Conservation (phyloP, 1,140 invertebrate genomes). For the Tetranychus urticae region DNA sequence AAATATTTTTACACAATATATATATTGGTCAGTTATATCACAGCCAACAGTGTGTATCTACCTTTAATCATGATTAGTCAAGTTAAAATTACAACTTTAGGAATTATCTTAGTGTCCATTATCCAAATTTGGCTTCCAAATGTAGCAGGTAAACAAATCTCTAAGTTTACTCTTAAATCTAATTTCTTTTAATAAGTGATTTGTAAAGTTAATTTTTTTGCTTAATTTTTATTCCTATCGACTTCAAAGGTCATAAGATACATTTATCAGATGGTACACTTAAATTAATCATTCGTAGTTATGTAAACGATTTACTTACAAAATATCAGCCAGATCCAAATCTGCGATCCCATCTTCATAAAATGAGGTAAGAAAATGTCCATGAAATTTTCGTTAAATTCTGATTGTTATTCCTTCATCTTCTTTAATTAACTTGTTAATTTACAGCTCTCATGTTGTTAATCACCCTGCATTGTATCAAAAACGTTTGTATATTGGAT, state of each 20-base stretch:
- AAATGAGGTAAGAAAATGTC: slow-evolving; percentile 1
- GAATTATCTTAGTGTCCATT: no score
- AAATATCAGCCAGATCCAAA: neutral
- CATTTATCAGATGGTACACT: slow-evolving; percentile 20
- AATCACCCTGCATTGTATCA: slow-evolving; percentile 14
- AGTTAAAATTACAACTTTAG: no score
- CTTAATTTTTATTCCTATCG: neutral
- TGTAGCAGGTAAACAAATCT: no score
- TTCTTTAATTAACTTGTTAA: neutral
- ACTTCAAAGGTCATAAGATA: neutral
- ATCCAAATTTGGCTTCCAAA: no score
- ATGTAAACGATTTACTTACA: slow-evolving; percentile 4
- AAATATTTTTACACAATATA: no score
- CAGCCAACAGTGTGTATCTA: no score
- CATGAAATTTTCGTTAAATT: neutral
- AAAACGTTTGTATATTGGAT: slow-evolving; percentile 12
- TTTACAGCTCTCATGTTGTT: slow-evolving; percentile 9
- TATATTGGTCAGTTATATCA: no score
- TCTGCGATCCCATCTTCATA: neutral
- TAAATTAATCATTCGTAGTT: slow-evolving; percentile 8
- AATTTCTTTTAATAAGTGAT: neutral
- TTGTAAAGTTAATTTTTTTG: neutral
- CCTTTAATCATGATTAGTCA: no score
- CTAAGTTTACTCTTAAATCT: neutral
- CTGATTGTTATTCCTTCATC: neutral